phyloP scores from a whole-genome alignment of 2,797 vertebrate genomes.

The Alectoris magna region DNA sequence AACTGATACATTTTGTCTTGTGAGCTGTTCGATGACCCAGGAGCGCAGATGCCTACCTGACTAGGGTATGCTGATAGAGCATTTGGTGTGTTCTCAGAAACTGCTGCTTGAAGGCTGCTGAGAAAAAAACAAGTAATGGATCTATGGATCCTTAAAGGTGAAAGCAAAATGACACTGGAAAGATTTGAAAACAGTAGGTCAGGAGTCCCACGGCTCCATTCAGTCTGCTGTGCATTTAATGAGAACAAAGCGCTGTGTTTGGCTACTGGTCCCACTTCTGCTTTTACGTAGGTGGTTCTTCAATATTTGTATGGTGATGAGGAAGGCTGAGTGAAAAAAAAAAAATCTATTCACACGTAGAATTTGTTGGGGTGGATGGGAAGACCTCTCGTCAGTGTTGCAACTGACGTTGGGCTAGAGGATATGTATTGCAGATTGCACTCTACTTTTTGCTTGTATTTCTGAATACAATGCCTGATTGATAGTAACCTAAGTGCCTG shows the following conservation, averaged over 20 bases:
- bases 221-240: not conserved
- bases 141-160: not conserved
- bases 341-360: not conserved
- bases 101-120: not conserved
- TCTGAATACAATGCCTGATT: not conserved
- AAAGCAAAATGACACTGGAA: not conserved
- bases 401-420: not conserved
- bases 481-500: not conserved
- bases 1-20: not conserved
- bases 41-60: not conserved
- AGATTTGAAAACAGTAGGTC: not conserved
- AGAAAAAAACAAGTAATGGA: not conserved
- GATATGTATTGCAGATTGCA: not conserved
- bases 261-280: not conserved
- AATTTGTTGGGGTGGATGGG: not conserved
- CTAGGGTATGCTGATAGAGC: not conserved
- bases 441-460: not conserved
- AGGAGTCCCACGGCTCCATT: not conserved
- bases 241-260: not conserved
- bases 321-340: not conserved
- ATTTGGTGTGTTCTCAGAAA: not conserved
- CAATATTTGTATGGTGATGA: fast-evolving
- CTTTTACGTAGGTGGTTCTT: not conserved
- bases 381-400: not conserved
- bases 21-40: fast-evolving